Conservation (phyloP, 2,797 vertebrate species). For the Darevskia nairensis region DNA sequence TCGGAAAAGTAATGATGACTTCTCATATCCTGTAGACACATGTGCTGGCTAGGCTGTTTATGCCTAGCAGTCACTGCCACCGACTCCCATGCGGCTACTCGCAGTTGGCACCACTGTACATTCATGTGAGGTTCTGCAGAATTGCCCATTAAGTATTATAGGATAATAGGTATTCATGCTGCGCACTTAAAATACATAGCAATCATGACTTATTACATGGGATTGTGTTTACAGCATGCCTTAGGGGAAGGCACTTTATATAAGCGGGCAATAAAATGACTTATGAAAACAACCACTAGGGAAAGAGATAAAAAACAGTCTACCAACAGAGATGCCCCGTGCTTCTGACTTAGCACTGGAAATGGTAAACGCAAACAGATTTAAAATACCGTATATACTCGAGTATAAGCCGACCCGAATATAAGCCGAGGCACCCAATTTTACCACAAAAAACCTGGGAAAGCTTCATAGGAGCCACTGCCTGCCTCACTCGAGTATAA, state of each 20-base stretch:
- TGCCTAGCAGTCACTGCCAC: background rate
- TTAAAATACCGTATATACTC: no score
- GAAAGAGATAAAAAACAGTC: background rate
- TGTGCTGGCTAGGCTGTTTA: background rate
- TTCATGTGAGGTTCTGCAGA: slow-evolving; percentile 2
- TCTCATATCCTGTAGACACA: background rate
- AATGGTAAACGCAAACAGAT: background rate
- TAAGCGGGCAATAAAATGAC: background rate
- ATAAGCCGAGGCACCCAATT: no score
- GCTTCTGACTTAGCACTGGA: background rate
- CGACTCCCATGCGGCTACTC: background rate
- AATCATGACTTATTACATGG: slow-evolving; percentile 10
- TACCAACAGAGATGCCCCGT: background rate
- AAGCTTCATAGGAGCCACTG: no score
- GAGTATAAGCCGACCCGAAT: no score
- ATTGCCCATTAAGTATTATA: background rate
- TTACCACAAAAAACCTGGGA: no score
- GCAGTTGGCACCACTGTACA: background rate
- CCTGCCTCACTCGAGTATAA: no score
- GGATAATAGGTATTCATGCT: background rate
- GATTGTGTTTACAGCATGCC: slow-evolving; percentile 1
- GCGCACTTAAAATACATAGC: slow-evolving; percentile 6
- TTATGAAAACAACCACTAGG: background rate
- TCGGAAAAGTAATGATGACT: background rate
- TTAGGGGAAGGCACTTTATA: slow-evolving; percentile 2